Conservation (phyloP, 2,797 vertebrate genomes). For the Epinephelus malabaricus region DNA sequence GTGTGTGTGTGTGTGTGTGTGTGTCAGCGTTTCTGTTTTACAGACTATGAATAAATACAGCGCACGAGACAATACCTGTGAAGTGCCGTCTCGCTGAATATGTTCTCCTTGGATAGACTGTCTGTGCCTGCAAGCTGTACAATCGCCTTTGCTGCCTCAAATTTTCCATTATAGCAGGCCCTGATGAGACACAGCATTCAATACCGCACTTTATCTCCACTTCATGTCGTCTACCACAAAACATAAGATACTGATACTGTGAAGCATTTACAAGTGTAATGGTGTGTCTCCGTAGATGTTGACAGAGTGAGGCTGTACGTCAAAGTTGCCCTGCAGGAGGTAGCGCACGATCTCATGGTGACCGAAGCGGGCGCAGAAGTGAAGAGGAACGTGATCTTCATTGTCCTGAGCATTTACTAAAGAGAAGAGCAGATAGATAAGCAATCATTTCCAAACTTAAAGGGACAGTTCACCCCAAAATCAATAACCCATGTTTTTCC, state of each 20-base stretch:
- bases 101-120: conserved; percentile 96
- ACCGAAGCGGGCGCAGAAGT: conserved; percentile 95
- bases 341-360: conserved; percentile 90
- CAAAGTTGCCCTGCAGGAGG: conserved; percentile 89
- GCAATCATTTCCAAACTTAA: neutral
- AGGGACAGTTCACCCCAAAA: no score
- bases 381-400: conserved; percentile 93
- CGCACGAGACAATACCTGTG: conserved; percentile 89
- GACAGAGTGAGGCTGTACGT: conserved; percentile 91
- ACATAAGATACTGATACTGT: neutral
- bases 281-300: conserved; percentile 97
- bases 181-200: conserved; percentile 78
- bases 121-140: conserved; percentile 92
- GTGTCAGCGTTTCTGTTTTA: neutral
- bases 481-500: no score
- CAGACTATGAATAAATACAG: neutral
- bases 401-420: conserved; percentile 96
- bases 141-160: conserved; percentile 91
- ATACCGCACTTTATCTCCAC: neutral
- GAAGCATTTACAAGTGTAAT: conserved; percentile 88
- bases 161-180: conserved; percentile 94
- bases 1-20: neutral
- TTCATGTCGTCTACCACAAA: neutral
- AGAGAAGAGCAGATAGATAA: neutral
- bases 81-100: conserved; percentile 97